phyloP scores from a whole-genome alignment of 2,888 invertebrate genomes.

The Leptopterna dolabrata region DNA sequence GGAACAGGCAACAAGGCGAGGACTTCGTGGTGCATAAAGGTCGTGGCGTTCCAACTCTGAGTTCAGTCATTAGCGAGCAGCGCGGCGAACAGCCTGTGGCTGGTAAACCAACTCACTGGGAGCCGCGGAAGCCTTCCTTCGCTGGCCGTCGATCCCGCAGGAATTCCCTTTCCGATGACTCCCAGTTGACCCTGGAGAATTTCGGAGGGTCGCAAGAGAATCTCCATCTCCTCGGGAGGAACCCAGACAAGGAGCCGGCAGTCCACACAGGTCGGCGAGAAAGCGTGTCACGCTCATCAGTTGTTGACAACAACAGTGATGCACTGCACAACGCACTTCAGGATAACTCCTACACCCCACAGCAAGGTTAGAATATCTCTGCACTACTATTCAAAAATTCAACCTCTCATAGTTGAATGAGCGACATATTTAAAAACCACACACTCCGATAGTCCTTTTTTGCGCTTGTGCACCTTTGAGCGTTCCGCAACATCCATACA shows the following conservation, averaged over 20 bases:
- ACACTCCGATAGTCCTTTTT: too few relatives aligned
- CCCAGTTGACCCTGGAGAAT: constrained; percentile 88
- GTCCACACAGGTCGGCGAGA: constrained; percentile 69
- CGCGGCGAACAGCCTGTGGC: constrained; percentile 71
- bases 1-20: constrained; percentile 66
- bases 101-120: constrained; percentile 88
- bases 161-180: constrained; percentile 87
- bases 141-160: constrained; percentile 86
- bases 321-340: constrained; percentile 61
- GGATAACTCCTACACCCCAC: constrained; percentile 47
- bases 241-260: constrained; percentile 81
- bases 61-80: constrained; percentile 69
- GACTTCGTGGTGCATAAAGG: constrained; percentile 86
- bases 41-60: constrained; percentile 81
- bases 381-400: background rate
- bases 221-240: constrained; percentile 83
- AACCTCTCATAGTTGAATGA: background rate
- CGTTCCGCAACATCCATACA: too few relatives aligned
- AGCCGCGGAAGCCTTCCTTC: constrained; percentile 78
- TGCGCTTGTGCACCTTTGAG: too few relatives aligned
- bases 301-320: constrained; percentile 62
- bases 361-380: constrained; percentile 33
- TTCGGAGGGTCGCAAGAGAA: constrained; percentile 93
- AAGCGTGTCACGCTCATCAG: constrained; percentile 62
- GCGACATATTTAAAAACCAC: too few relatives aligned